These are phyloP conservation scores for Pipa parva DNA, from an alignment of 2,113 vertebrate species.

Conservation along the genomic window DNA sequence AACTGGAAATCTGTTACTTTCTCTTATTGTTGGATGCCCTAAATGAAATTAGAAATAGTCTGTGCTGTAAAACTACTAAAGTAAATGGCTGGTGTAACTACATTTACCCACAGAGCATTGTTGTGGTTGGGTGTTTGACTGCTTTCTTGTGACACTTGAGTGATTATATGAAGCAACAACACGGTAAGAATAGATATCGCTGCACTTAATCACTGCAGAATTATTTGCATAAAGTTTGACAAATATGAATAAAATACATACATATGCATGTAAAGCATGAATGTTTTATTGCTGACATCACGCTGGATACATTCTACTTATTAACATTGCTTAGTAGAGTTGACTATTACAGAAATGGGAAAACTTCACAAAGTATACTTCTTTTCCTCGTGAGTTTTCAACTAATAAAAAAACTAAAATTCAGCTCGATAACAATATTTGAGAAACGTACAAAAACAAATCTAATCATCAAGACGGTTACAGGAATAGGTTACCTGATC, in stretches of 20 bases:
- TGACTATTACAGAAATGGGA: not conserved
- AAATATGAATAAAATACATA: conserved; percentile 27
- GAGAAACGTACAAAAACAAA: no score
- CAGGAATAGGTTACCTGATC: no score
- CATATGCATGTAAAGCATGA: conserved; percentile 24
- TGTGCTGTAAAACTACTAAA: no score
- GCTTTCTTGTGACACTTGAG: not conserved
- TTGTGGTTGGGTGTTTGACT: not conserved
- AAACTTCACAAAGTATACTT: no score
- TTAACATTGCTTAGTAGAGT: not conserved
- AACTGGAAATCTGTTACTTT: no score
- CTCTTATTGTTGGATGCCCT: no score
- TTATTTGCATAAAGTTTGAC: conserved; percentile 26
- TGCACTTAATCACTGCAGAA: not conserved
- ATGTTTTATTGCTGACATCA: conserved; percentile 10
- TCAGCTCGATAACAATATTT: no score
- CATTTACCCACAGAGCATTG: no score
- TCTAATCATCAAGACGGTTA: no score
- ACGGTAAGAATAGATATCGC: conserved; percentile 7
- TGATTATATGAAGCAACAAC: conserved; percentile 10
- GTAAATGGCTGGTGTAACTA: not conserved
- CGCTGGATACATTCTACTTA: not conserved
- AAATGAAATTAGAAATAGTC: no score
- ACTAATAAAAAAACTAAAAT: no score
- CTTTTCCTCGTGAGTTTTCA: no score